Evolutionary conservation across 2,888 invertebrate species (phyloP), one percentile per base, ranked within the genome.

Genomic region (Chalcis sispes): DNA sequence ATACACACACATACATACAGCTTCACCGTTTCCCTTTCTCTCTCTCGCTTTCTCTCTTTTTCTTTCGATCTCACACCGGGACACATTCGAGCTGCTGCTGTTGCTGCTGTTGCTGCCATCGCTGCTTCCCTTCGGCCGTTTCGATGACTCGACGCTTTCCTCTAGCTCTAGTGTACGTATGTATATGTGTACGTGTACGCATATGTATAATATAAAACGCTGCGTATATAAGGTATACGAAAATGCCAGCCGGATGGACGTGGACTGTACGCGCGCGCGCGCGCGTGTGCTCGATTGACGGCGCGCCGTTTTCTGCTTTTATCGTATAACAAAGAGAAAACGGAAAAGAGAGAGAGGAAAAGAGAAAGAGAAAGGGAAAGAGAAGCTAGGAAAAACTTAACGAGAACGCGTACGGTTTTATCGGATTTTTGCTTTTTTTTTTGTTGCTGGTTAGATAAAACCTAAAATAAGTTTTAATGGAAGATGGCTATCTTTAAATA

Each of bases 101-200:
- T 52, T 52, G 72, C 27, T 20, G 71, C 46, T 40, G 48, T n/a
- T 10, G 36, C 50, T n/a, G 58, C 25, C 23, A 23, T 32, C 32
- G 52, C 62, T 27, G 23, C 27, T 52, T 25, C 29, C 32, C 48
- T 23, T 25, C 46, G 62, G 32, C 10, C 64, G 50, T 1, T 20
- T 27, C 66, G 42, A 67, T 77, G 77, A 77, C 77, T 67, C 40
- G 27, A 50, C 76, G 62, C 56, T 76, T 76, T 76, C 67, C 46
- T 46, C 59, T 32, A 25, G 32, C 18, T 4, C 15, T 50, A 2
- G n/a, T 56, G 27, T 42, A 29, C 20, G 20, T 18, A 8, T 25
- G 29, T 25, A 48, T 50, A 50, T 5, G 61, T 3, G n/a, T 56
- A 32, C 54, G 42, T n/a, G 20, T 18, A 8, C 36, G 29, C 15